Evolutionary conservation across 2,797 vertebrate genomes (phyloP).

Genomic region (Phaenicophaeus curvirostris): DNA sequence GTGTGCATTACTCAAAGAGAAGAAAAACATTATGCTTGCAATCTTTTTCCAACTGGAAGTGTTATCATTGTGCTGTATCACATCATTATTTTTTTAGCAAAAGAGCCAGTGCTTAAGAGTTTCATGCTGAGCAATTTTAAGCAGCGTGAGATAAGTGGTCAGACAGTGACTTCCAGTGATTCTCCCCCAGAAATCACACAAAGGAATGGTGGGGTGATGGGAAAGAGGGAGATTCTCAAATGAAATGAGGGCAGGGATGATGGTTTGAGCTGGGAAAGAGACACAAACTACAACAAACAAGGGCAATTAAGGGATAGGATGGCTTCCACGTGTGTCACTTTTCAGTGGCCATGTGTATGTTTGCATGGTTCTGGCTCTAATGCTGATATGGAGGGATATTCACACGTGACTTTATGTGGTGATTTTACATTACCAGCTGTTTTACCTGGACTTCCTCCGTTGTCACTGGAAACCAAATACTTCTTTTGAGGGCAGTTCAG

Average conservation of each 20-base stretch:
- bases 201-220: fast-evolving
- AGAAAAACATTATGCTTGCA: neutral
- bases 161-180: neutral
- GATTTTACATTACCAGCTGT: neutral
- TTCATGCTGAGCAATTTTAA: neutral
- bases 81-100: neutral
- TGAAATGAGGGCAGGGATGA: neutral
- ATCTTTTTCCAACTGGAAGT: neutral
- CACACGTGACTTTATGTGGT: neutral
- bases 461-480: neutral
- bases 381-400: neutral
- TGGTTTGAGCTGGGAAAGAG: neutral
- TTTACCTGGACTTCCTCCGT: neutral
- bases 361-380: neutral
- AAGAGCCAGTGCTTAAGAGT: neutral
- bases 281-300: neutral
- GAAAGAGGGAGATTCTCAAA: neutral
- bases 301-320: neutral
- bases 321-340: neutral
- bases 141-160: neutral
- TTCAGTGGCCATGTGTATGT: neutral
- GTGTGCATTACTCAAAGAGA: neutral
- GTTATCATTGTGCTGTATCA: neutral
- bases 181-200: neutral
- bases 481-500: neutral